These are phyloP conservation scores for Conchocele bisecta DNA, from an alignment of 2,888 invertebrate species.

Conservation along the genomic window DNA sequence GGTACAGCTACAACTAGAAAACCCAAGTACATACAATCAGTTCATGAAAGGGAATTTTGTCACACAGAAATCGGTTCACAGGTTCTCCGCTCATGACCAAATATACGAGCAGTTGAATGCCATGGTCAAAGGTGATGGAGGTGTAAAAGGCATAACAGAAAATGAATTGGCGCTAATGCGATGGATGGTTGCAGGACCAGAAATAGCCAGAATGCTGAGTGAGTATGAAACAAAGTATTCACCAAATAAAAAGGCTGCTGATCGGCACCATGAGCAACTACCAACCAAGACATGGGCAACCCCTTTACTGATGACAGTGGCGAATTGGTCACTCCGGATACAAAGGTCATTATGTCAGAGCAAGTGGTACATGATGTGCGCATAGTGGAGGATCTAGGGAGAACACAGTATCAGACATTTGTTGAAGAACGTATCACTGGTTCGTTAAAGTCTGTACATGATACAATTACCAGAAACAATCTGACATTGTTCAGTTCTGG, in stretches of 20 bases:
- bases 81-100: slow-evolving; percentile 39
- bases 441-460: background rate
- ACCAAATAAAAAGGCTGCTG: too few species aligned
- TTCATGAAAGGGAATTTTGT: slow-evolving; percentile 10
- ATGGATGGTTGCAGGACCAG: background rate
- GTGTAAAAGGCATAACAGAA: too few species aligned
- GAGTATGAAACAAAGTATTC: background rate
- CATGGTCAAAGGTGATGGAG: slow-evolving; percentile 40
- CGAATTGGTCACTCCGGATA: slow-evolving; percentile 3
- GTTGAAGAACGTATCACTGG: background rate
- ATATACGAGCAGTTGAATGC: slow-evolving; percentile 55
- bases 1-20: background rate
- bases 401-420: background rate
- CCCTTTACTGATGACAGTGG: slow-evolving; percentile 10
- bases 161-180: too few species aligned
- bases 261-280: too few species aligned
- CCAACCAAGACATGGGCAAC: slow-evolving; percentile 13
- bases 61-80: background rate
- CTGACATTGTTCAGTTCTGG: background rate
- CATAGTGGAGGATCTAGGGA: slow-evolving; percentile 3
- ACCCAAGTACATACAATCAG: background rate
- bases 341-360: slow-evolving; percentile 1
- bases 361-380: slow-evolving; percentile 6
- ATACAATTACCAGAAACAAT: slow-evolving; percentile 3
- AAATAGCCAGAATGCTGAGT: slow-evolving; percentile 4